Evolutionary conservation across 2,888 invertebrate species (phyloP).

Genomic region (Euphydryas editha): DNA sequence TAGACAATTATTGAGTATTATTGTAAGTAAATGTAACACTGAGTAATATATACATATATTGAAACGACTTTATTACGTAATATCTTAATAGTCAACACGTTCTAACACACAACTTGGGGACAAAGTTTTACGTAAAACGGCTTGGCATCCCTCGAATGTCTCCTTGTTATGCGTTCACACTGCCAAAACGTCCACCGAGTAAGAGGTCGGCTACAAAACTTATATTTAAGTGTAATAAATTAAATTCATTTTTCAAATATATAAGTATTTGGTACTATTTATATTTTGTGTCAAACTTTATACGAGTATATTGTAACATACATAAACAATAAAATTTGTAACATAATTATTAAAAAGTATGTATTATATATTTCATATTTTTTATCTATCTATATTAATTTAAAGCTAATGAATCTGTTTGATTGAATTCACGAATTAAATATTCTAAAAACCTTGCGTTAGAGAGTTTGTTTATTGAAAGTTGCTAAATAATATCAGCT

Average conservation of each 20-base stretch:
- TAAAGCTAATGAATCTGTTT: too few species aligned
- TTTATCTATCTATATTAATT: too few species aligned
- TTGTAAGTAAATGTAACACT: neutral
- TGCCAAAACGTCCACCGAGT: slow-evolving; percentile 43
- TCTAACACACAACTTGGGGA: slow-evolving; percentile 21
- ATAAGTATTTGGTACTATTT: too few species aligned
- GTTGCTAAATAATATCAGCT: too few species aligned
- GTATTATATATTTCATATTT: too few species aligned
- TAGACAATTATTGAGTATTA: neutral
- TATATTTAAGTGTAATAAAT: slow-evolving; percentile 6
- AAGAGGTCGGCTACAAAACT: slow-evolving; percentile 5
- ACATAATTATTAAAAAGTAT: too few species aligned
- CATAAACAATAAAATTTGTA: too few species aligned
- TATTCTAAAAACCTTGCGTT: too few species aligned
- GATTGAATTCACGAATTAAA: too few species aligned
- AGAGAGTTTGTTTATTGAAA: too few species aligned
- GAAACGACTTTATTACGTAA: neutral
- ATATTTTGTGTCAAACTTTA: too few species aligned
- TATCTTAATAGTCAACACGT: neutral
- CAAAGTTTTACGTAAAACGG: slow-evolving; percentile 43
- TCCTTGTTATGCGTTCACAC: slow-evolving; percentile 50
- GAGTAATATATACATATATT: neutral
- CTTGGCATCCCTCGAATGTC: slow-evolving; percentile 41
- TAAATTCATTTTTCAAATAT: neutral
- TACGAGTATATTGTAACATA: too few species aligned